Conservation (phyloP, 1,140 invertebrate species). For the Ctenoplectra terminalis region DNA sequence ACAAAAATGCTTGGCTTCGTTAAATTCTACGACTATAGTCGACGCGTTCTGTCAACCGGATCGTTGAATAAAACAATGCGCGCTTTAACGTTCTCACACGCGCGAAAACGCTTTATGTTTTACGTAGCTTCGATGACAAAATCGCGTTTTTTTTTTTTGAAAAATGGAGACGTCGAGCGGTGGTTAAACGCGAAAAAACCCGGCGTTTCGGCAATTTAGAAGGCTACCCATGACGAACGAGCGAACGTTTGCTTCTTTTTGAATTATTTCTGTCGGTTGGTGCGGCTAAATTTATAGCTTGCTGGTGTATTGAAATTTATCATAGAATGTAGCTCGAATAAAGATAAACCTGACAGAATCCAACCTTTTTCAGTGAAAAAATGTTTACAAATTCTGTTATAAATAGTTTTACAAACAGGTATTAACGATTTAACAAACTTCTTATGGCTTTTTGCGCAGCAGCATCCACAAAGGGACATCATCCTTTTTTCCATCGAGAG, state of each 20-base stretch:
- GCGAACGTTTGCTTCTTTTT: slow-evolving; percentile 5
- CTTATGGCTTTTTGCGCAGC: too few species aligned
- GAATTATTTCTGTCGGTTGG: slow-evolving; percentile 9
- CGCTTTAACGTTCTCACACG: neutral
- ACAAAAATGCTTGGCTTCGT: slow-evolving; percentile 29
- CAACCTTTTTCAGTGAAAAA: neutral
- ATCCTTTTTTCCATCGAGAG: neutral
- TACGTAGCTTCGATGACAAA: neutral
- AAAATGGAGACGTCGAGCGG: slow-evolving; percentile 11
- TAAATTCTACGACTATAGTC: slow-evolving; percentile 16
- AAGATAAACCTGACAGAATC: slow-evolving; percentile 1
- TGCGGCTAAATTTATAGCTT: neutral
- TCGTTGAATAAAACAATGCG: slow-evolving; percentile 40
- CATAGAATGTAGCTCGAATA: neutral
- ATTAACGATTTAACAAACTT: too few species aligned
- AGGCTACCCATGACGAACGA: neutral
- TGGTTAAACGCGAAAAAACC: slow-evolving; percentile 15
- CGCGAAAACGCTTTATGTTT: neutral
- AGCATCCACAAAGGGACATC: too few species aligned
- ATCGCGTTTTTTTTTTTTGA: neutral
- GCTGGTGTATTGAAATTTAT: slow-evolving; percentile 18
- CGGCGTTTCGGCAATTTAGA: slow-evolving; percentile 19
- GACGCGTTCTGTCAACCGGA: neutral
- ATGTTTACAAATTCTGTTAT: neutral
- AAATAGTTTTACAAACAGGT: neutral